Percentiles rank a stretch among this genome's conserved stretches.
Evolutionary conservation across 2,888 invertebrate species (phyloP).

Genomic region (Polietes domitor): DNA sequence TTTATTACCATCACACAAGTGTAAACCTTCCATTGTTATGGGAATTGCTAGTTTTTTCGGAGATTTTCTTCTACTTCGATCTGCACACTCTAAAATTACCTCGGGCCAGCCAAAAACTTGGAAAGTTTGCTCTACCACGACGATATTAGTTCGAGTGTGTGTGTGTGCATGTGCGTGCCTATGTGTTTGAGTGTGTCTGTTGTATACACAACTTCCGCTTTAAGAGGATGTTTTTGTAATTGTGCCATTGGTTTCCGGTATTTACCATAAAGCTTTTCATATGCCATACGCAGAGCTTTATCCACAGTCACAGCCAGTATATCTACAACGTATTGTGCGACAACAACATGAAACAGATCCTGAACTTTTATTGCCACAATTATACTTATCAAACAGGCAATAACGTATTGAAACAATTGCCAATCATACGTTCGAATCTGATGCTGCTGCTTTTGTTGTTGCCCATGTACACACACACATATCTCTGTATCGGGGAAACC

Average conservation of each 20-base stretch:
- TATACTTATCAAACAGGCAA: slow-evolving; percentile 78
- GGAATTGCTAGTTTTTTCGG: slow-evolving; percentile 55
- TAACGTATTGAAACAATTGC: slow-evolving; percentile 77
- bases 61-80: neutral
- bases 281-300: slow-evolving; percentile 51
- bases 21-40: slow-evolving; percentile 65
- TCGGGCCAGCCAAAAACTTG: neutral
- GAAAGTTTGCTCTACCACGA: neutral
- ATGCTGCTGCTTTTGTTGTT: neutral
- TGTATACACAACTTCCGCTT: neutral
- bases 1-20: slow-evolving; percentile 36
- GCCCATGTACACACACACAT: no score
- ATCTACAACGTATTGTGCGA: neutral
- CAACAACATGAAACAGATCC: slow-evolving; percentile 36
- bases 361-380: slow-evolving; percentile 80
- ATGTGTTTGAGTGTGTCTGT: neutral
- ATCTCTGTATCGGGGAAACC: neutral
- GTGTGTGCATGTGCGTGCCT: neutral
- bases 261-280: slow-evolving; percentile 58
- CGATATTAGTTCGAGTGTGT: neutral
- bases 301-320: slow-evolving; percentile 59
- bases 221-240: slow-evolving; percentile 1
- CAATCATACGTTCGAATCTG: slow-evolving; percentile 64
- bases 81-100: neutral
- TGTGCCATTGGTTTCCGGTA: slow-evolving; percentile 18